A percentile compares a stretch with the other conserved stretches of the same genome.
phyloP scores from a whole-genome alignment of 2,797 vertebrate species.

The Chaetodon trifasciatus region DNA sequence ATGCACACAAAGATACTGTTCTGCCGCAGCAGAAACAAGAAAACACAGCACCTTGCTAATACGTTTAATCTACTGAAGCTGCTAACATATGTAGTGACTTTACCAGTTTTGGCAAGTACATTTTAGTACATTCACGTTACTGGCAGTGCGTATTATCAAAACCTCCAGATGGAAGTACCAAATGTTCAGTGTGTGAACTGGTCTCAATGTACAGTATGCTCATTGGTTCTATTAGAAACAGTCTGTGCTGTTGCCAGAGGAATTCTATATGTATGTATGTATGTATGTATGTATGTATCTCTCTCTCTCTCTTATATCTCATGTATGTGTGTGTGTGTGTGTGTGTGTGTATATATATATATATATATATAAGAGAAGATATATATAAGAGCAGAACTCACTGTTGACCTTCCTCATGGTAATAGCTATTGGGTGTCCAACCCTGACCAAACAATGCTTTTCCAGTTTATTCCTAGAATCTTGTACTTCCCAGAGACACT shows the following conservation, averaged over 20 bases:
- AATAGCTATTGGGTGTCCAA: background rate
- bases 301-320: too few species aligned
- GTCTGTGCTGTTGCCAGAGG: constrained; percentile 25
- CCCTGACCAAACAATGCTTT: constrained; percentile 3
- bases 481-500: background rate
- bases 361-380: background rate
- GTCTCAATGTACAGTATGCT: constrained; percentile 15
- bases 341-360: background rate
- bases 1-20: background rate
- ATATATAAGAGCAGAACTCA: background rate
- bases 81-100: constrained; percentile 33
- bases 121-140: constrained; percentile 11
- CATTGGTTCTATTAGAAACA: constrained; percentile 33
- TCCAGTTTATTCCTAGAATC: background rate
- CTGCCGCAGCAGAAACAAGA: background rate
- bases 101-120: constrained; percentile 26
- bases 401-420: background rate
- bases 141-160: constrained; percentile 32
- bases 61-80: constrained; percentile 9
- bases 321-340: background rate
- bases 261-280: background rate
- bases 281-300: background rate
- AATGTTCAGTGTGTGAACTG: constrained; percentile 52
- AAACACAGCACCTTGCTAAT: background rate
- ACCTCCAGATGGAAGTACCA: constrained; percentile 54